phyloP scores from a whole-genome alignment of 92 coral and sea anemone genomes.

The Siderastrea siderea region DNA sequence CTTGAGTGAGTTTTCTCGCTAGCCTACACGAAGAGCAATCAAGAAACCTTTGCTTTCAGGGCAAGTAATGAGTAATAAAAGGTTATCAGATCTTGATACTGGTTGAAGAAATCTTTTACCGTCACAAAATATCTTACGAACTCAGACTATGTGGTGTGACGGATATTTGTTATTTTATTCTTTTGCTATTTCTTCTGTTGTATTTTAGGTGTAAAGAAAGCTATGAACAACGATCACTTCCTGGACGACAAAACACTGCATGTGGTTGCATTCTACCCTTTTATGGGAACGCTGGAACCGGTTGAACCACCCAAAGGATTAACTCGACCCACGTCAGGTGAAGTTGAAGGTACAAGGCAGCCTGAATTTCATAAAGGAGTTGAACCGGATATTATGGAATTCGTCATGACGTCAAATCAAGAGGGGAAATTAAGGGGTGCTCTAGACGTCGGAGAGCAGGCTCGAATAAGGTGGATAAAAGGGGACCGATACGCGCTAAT shows the following conservation, averaged over 20 bases:
- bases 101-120: too few species aligned
- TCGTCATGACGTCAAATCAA: constrained; percentile 42
- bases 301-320: constrained; percentile 9
- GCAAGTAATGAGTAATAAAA: too few species aligned
- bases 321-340: constrained; percentile 9
- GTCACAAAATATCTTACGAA: too few species aligned
- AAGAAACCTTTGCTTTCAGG: too few species aligned
- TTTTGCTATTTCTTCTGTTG: background rate
- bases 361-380: constrained; percentile 21
- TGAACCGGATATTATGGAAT: constrained; percentile 19
- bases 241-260: constrained; percentile 12
- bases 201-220: constrained; percentile 18
- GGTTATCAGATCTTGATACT: too few species aligned
- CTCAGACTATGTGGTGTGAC: too few species aligned
- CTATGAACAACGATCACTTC: constrained; percentile 18
- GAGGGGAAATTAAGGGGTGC: constrained; percentile 17
- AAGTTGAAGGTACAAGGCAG: background rate
- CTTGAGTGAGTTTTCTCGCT: too few species aligned
- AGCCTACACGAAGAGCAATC: too few species aligned
- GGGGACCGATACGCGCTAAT: constrained; percentile 10
- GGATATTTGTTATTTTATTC: too few species aligned
- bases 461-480: constrained; percentile 21
- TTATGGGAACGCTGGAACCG: constrained; percentile 18
- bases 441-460: background rate
- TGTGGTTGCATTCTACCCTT: constrained; percentile 37